A percentile compares a stretch with the other conserved stretches of the same genome.
phyloP scores from a whole-genome alignment of 2,113 vertebrate genomes.

The Copsychus sechellarum region DNA sequence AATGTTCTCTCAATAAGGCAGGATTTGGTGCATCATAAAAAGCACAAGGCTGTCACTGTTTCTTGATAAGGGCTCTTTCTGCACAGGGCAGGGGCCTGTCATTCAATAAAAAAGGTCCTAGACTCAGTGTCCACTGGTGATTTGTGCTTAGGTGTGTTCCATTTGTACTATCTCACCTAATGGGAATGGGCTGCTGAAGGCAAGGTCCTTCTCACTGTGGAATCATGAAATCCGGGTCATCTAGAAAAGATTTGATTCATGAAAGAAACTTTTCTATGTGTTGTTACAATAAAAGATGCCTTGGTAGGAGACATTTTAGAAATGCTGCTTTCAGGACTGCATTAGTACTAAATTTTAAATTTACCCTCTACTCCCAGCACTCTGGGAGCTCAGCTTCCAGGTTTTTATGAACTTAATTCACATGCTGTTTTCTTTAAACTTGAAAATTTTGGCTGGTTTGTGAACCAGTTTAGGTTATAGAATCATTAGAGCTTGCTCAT shows the following conservation, averaged over 20 bases:
- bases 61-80: not conserved
- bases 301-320: not conserved
- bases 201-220: not conserved
- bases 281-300: not conserved
- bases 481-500: not conserved
- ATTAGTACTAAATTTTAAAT: not conserved
- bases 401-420: not conserved
- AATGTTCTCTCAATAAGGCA: not conserved
- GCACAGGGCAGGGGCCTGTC: not conserved
- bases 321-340: not conserved
- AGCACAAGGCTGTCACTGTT: not conserved
- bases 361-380: not conserved
- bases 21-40: not conserved
- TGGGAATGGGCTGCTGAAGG: not conserved
- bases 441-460: not conserved
- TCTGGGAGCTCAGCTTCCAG: not conserved
- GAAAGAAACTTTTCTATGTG: not conserved
- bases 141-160: not conserved
- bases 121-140: not conserved
- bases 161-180: not conserved
- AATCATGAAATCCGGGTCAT: not conserved
- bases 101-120: not conserved
- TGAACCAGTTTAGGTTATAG: not conserved
- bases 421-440: not conserved
- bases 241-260: not conserved